Conservation (phyloP, 2,113 vertebrate genomes). For the Caretta caretta region DNA sequence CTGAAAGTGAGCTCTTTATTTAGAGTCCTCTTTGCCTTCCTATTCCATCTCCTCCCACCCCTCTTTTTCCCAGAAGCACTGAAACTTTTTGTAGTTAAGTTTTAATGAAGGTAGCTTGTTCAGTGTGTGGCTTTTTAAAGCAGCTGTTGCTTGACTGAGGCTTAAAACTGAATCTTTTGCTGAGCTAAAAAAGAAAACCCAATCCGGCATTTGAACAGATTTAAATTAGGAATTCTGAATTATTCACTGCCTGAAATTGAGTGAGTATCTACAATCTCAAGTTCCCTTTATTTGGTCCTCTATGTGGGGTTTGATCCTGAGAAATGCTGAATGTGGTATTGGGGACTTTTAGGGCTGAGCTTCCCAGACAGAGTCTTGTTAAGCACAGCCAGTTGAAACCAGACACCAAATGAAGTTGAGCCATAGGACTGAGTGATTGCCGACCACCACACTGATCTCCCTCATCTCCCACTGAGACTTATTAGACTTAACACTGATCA, state of each 20-base stretch:
- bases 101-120: conserved; percentile 72
- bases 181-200: conserved; percentile 44
- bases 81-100: conserved; percentile 58
- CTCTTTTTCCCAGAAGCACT: conserved; percentile 16
- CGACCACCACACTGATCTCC: neutral
- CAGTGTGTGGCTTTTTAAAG: conserved; percentile 32
- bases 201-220: conserved; percentile 54
- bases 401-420: neutral
- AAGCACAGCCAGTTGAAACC: neutral
- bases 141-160: conserved; percentile 31
- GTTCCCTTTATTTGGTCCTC: conserved; percentile 38
- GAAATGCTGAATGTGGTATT: neutral
- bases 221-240: conserved; percentile 17
- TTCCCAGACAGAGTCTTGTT: neutral
- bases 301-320: neutral
- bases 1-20: conserved; percentile 60
- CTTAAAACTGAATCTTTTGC: conserved; percentile 46
- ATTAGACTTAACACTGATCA: neutral
- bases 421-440: neutral
- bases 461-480: neutral
- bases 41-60: neutral
- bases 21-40: conserved; percentile 27
- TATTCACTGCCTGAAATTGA: conserved; percentile 18
- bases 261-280: neutral
- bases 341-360: neutral